Base-by-base conservation (phyloP, 2,113 vertebrate species). In the Corythoichthys intestinalis region DNA sequence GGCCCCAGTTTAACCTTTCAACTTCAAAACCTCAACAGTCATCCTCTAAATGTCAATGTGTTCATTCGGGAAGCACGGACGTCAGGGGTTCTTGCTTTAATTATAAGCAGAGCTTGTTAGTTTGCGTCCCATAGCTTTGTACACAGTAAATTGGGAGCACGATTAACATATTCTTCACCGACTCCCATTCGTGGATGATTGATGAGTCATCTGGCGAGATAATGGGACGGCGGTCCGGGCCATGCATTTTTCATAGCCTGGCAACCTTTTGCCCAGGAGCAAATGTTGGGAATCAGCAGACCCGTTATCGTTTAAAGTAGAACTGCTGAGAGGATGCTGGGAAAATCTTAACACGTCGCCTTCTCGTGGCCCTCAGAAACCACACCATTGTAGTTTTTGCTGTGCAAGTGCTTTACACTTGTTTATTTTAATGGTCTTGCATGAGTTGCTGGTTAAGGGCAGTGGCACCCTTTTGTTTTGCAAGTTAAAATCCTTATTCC, bases 181-280 rank as follows among this genome's bases (percentile, higher is more conserved):
- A 12, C 44, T 52, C 6, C 3, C 46, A 12, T 48, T 50, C 6
- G 49, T 8, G 52, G 60, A 73, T 76, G 80, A 85, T 76, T 82
- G 82, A 86, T 72, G 77, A 83, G 52, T 86, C 62, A 70, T 71
- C 62, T 48, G 59, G 28, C 62, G 61, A 72, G 70, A 80, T 66
- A 84, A 80, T 74, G 71, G 70, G 69, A 70, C 11, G 2, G 6
- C 46, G 46, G 64, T 69, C 58, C 65, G 48, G 70, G 47, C 46
- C 67, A 70, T 80, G 50, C 75, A 78, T 81, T 77, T 82, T 88
- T 64, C 53, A 85, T 78, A 54, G 66, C 38, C 67, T 34, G 58
- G 48, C 57, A 68, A 72, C 56, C 69, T 65, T 72, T 74, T 14
- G 37, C 71, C 68, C 74, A 64, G 70, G 4, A 10, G 38, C 65